These are phyloP conservation scores for Embidobia sp. DNA, from an alignment of 2,888 invertebrate genomes.

Conservation along the genomic window DNA sequence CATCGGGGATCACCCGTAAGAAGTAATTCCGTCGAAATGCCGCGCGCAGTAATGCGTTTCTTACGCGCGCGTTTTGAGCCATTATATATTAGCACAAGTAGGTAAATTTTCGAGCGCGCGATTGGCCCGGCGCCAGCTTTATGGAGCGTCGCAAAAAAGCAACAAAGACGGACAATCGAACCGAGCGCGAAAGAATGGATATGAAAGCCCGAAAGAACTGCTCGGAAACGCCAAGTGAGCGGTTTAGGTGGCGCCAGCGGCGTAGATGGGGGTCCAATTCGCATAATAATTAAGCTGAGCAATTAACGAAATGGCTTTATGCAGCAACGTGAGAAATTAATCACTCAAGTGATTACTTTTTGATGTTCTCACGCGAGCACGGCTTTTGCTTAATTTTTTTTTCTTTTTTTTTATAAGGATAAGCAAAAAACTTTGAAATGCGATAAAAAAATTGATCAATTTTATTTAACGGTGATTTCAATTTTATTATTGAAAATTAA, in stretches of 20 bases:
- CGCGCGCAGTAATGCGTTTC: constrained; percentile 73
- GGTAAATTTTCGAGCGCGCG: constrained; percentile 72
- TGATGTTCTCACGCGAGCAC: constrained; percentile 29
- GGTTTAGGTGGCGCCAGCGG: constrained; percentile 26
- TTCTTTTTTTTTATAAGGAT: too few relatives aligned
- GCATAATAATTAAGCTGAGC: constrained; percentile 50
- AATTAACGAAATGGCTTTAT: constrained; percentile 53
- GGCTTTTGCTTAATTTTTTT: too few relatives aligned
- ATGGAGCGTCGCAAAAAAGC: constrained; percentile 53
- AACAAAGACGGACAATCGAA: constrained; percentile 52
- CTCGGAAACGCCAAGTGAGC: not conserved
- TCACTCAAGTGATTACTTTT: constrained; percentile 39
- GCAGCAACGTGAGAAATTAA: constrained; percentile 33
- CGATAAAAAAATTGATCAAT: too few relatives aligned
- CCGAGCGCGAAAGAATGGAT: constrained; percentile 41
- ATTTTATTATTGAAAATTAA: too few relatives aligned
- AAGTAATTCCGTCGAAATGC: constrained; percentile 64
- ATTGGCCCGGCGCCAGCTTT: constrained; percentile 68
- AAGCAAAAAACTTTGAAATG: too few relatives aligned
- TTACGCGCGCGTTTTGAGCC: constrained; percentile 67
- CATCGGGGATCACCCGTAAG: constrained; percentile 38
- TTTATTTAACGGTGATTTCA: too few relatives aligned
- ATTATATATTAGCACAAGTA: constrained; percentile 74
- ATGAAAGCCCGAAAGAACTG: constrained; percentile 27
- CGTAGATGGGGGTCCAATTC: constrained; percentile 29